Evolutionary conservation across 2,797 vertebrate species (phyloP).

Genomic region (Linurgus olivaceus): DNA sequence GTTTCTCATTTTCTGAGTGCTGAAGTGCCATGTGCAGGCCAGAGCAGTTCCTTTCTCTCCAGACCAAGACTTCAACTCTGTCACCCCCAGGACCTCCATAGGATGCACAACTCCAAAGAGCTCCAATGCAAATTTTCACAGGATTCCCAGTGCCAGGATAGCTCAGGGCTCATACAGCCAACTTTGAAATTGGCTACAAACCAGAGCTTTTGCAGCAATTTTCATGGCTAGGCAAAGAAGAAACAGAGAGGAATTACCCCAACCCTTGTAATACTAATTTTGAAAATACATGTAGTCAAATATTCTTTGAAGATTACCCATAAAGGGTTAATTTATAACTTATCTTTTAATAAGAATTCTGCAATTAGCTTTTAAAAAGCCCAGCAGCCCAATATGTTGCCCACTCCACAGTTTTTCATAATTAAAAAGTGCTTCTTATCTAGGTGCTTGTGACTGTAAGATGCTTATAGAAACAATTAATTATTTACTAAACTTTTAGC

Average conservation of each 20-base stretch:
- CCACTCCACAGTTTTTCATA: background rate
- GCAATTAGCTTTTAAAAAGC: background rate
- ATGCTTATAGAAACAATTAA: conserved; percentile 37
- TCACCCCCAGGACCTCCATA: background rate
- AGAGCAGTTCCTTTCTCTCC: background rate
- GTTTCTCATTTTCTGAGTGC: background rate
- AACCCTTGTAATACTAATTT: background rate
- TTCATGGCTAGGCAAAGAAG: background rate
- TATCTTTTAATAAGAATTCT: background rate
- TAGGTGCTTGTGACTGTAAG: background rate
- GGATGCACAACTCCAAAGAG: background rate
- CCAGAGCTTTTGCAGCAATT: background rate
- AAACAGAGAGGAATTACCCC: background rate
- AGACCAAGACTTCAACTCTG: background rate
- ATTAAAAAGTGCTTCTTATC: background rate
- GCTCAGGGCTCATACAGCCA: background rate
- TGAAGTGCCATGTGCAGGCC: background rate
- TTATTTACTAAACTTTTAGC: conserved; percentile 53
- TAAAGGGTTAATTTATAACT: background rate
- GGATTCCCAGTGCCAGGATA: background rate
- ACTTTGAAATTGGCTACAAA: background rate
- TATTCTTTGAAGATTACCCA: background rate
- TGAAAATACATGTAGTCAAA: background rate
- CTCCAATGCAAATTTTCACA: background rate
- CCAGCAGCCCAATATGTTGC: background rate